Percentiles rank a stretch among this genome's conserved stretches.
Evolutionary conservation across 2,888 invertebrate species (phyloP).

Genomic region (Harpalus rubripes): DNA sequence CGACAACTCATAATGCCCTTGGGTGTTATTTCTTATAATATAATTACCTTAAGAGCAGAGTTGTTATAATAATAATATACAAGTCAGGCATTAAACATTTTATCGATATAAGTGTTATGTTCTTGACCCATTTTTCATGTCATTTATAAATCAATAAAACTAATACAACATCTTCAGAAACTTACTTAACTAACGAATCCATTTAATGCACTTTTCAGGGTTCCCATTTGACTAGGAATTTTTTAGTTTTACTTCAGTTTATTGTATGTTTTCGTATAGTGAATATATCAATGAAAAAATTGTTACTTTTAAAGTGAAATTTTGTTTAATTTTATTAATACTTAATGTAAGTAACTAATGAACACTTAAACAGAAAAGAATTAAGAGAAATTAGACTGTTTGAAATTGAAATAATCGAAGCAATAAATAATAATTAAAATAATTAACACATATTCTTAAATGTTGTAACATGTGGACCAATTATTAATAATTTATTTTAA

Average conservation of each 20-base stretch:
- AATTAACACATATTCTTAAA: slow-evolving; percentile 54
- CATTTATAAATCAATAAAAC: slow-evolving; percentile 25
- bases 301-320: neutral
- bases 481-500: slow-evolving; percentile 10
- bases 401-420: slow-evolving; percentile 30
- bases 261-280: neutral
- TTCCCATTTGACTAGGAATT: neutral
- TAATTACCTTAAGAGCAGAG: too few relatives aligned
- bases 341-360: neutral
- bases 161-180: neutral
- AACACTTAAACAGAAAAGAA: too few relatives aligned
- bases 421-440: slow-evolving; percentile 51
- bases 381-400: slow-evolving; percentile 20
- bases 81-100: too few relatives aligned
- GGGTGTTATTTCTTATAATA: too few relatives aligned
- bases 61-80: too few relatives aligned
- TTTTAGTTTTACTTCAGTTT: slow-evolving; percentile 4
- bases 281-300: neutral
- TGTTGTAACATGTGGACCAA: neutral
- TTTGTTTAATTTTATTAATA: neutral
- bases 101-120: neutral
- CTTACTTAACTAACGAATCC: slow-evolving; percentile 34
- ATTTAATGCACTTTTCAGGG: slow-evolving; percentile 32
- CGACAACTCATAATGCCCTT: too few relatives aligned
- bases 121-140: neutral